Evolutionary conservation across 1,140 invertebrate genomes (phyloP), one percentile per base, ranked within the genome.

Genomic region (Bombus superbus): DNA sequence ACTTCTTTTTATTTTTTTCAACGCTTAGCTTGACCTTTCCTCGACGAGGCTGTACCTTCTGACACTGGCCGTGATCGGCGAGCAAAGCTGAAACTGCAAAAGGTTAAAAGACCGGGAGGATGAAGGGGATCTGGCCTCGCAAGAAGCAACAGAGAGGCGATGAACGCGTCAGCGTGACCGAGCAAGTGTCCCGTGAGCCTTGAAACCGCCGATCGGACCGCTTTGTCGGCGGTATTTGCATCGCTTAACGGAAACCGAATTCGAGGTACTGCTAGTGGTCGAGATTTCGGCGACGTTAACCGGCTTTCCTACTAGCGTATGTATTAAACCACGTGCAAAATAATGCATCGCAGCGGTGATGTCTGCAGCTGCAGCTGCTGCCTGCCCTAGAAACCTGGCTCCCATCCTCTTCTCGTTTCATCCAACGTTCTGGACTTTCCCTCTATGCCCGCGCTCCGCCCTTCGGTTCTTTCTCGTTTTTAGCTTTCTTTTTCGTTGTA

Each of bases 271-370:
- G 66, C 66, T 47, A 69, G 79, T 59, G 88, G 88, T 85, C 57
- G 81, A 90, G 89, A 87, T 87, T 89, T 83, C 73, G 81, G 81
- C 69, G 74, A 59, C 78, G 47, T 86, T 83, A 90, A 86, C 81
- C 86, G 53, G 85, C 85, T 86, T 78, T 82, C 89, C 75, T 82
- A 38, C 78, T 53, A 38, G 47, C 62, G 77, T 79, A 86, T 88
- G 87, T 90, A 90, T 90, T 83, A 90, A 90, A 69, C 80, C 84
- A 78, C 86, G 80, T 83, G 84, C 86, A 90, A 88, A 90, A 90
- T 90, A 88, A 90, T 90, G 83, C 78, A 90, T 90, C 74, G 86
- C 75, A 64, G 68, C 73, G 73, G 68, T 74, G 80, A 81, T 86
- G 87, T 86, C 69, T 71, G 71, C 68, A 71, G 25, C 75, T 69